Conservation (phyloP, 2,797 vertebrate genomes). For the Urophycis tenuis region DNA sequence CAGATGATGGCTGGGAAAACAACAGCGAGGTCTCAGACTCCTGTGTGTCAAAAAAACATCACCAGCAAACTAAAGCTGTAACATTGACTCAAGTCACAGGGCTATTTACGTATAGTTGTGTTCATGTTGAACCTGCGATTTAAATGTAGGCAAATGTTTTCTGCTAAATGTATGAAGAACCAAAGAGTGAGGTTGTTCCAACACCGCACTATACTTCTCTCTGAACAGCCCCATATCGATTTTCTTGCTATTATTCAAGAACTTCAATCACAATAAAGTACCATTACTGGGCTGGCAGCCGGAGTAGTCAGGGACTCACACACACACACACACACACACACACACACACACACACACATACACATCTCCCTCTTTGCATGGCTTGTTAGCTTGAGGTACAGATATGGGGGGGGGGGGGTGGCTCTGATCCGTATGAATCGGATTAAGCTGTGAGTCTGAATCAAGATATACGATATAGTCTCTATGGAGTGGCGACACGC, state of each 20-base stretch:
- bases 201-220: slow-evolving; percentile 4
- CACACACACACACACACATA: slow-evolving; percentile 18
- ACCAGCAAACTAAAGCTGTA: neutral
- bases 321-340: slow-evolving; percentile 19
- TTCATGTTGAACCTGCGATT: neutral
- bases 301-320: slow-evolving; percentile 38
- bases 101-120: neutral
- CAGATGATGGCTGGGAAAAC: neutral
- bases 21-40: neutral
- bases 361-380: slow-evolving; percentile 26
- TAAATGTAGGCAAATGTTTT: neutral
- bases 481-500: slow-evolving; percentile 26
- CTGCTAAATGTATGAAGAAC: neutral
- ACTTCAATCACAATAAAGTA: slow-evolving; percentile 59
- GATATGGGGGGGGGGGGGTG: slow-evolving; percentile 31
- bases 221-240: slow-evolving; percentile 56
- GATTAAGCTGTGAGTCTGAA: slow-evolving; percentile 48
- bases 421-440: slow-evolving; percentile 45
- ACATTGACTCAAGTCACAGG: neutral
- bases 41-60: neutral
- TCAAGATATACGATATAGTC: slow-evolving; percentile 49
- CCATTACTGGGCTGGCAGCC: slow-evolving; percentile 53
- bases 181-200: neutral
- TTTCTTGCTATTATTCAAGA: slow-evolving; percentile 42
- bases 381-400: slow-evolving; percentile 45